Evolutionary conservation across 2,113 vertebrate genomes (phyloP).

Genomic region (Rhea pennata): DNA sequence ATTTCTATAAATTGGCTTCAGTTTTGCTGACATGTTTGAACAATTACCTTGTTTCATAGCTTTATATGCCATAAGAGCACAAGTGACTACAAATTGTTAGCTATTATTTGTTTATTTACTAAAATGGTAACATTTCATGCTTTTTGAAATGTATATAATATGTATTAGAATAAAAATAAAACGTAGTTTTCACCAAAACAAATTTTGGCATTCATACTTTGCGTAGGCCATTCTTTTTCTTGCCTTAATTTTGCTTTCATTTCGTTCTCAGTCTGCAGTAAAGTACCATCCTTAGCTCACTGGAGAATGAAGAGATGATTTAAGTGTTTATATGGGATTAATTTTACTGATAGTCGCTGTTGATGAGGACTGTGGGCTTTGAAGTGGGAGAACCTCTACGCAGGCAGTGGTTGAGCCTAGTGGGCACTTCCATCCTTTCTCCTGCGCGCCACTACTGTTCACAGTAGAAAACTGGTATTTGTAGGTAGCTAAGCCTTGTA

Average conservation of each 20-base stretch:
- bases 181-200: neutral
- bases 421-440: neutral
- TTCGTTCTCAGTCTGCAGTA: neutral
- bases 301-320: neutral
- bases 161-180: neutral
- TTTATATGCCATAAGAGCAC: accelerated
- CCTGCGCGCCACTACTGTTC: neutral
- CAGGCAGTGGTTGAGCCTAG: neutral
- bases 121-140: neutral
- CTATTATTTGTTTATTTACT: neutral
- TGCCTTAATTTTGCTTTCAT: neutral
- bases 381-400: neutral
- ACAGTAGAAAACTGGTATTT: too few relatives aligned
- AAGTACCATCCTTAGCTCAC: neutral
- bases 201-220: neutral
- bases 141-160: neutral
- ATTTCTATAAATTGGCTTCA: neutral
- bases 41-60: neutral
- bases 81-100: neutral
- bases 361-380: neutral
- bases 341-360: neutral
- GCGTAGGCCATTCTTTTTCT: neutral
- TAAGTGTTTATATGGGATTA: neutral
- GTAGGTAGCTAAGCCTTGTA: too few relatives aligned
- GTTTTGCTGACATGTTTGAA: neutral